A percentile compares a stretch with the other conserved stretches of the same genome.
Evolutionary conservation across 2,797 vertebrate genomes (phyloP).

Genomic region (Protonibea diacanthus): DNA sequence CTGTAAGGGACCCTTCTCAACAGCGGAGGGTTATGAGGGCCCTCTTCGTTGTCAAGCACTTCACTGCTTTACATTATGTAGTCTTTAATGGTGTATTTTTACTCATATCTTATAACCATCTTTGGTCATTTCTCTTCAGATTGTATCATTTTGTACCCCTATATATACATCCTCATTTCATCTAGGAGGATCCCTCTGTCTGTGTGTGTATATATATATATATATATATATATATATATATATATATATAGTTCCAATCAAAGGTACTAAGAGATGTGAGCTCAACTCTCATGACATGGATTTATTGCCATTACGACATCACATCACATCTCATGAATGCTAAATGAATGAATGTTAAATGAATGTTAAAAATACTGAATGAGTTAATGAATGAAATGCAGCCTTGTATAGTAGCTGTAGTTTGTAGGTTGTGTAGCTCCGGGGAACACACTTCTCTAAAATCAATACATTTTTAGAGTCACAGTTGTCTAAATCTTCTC

Average conservation of each 20-base stretch:
- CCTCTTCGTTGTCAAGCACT: slow-evolving; percentile 13
- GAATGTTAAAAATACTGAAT: no score
- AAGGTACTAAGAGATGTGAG: background rate
- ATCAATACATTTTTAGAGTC: background rate
- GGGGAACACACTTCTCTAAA: background rate
- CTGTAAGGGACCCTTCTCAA: slow-evolving; percentile 18
- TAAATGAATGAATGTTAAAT: no score
- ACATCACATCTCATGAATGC: background rate
- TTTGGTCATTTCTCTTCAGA: background rate
- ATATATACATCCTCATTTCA: background rate
- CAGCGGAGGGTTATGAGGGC: background rate
- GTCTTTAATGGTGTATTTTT: slow-evolving; percentile 16
- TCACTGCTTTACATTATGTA: slow-evolving; percentile 11
- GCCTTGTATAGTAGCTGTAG: background rate
- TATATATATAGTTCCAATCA: background rate
- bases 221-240: no score
- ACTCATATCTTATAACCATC: slow-evolving; percentile 12
- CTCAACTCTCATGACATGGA: background rate
- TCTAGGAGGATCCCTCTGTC: background rate
- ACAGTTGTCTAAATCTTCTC: slow-evolving; percentile 19
- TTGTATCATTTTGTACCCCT: background rate
- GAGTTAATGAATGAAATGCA: background rate
- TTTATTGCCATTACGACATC: background rate
- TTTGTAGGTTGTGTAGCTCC: background rate
- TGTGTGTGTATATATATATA: background rate